These are phyloP conservation scores for Phocoena sinus DNA, from an alignment of 2,113 vertebrate species.

Conservation along the genomic window DNA sequence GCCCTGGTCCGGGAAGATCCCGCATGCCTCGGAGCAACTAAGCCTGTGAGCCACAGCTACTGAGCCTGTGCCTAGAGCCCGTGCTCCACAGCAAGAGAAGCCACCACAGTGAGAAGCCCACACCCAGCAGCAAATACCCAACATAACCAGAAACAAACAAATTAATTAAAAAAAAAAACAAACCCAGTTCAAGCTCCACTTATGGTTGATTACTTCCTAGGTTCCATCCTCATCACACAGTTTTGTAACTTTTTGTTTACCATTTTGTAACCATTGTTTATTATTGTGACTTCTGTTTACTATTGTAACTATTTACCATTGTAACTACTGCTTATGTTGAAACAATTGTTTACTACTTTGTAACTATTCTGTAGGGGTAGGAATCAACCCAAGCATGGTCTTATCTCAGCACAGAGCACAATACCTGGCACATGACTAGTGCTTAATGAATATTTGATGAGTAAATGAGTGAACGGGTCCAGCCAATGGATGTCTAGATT, in stretches of 20 bases:
- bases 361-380: neutral
- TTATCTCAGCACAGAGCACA: neutral
- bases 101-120: too few species aligned
- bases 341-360: neutral
- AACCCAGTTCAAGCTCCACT: neutral
- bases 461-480: neutral
- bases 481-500: neutral
- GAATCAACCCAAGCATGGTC: neutral
- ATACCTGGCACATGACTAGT: neutral
- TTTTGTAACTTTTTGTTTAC: neutral
- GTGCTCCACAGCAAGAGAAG: too few species aligned
- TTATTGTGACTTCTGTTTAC: neutral
- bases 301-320: neutral
- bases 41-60: too few species aligned
- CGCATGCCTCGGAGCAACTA: too few species aligned
- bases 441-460: neutral
- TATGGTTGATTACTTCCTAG: neutral
- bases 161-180: too few species aligned
- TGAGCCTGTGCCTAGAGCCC: too few species aligned
- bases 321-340: neutral
- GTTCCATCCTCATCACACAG: neutral
- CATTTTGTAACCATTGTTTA: neutral
- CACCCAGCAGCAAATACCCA: too few species aligned
- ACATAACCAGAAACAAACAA: too few species aligned
- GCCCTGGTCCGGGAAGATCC: too few species aligned